A percentile compares a stretch with the other conserved stretches of the same genome.
phyloP scores from a whole-genome alignment of 2,113 vertebrate genomes.

The Erpornis zantholeuca region DNA sequence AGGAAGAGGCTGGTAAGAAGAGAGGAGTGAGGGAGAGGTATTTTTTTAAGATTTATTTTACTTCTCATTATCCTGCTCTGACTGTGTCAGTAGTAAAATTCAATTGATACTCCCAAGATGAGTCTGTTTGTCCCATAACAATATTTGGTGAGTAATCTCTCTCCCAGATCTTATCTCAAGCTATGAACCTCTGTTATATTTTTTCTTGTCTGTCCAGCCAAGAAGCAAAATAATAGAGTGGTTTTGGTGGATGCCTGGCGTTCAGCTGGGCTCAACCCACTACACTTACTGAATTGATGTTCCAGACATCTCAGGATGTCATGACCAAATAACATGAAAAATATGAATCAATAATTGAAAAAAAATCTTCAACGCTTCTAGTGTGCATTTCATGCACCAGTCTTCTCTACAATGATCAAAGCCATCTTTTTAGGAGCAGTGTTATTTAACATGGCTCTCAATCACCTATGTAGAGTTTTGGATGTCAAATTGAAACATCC shows the following conservation, averaged over 20 bases:
- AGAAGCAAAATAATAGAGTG: not conserved
- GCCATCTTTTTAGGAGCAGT: not conserved
- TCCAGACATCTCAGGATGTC: not conserved
- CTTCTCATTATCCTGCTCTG: not conserved
- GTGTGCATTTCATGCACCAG: not conserved
- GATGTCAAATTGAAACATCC: conserved; percentile 51
- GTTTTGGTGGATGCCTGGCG: not conserved
- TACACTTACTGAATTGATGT: not conserved
- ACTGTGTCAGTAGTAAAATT: not conserved
- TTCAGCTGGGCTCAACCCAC: not conserved
- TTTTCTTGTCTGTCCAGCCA: not conserved
- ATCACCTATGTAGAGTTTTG: not conserved
- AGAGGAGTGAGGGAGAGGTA: not conserved
- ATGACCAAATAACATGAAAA: not conserved
- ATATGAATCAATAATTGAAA: not conserved
- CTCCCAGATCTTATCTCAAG: not conserved
- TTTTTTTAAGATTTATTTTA: not conserved
- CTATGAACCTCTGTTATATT: not conserved
- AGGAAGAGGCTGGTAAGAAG: not conserved
- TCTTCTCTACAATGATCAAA: not conserved
- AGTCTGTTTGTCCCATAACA: not conserved
- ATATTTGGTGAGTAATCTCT: not conserved
- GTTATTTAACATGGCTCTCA: not conserved
- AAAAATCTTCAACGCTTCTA: not conserved
- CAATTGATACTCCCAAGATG: not conserved